phyloP scores from a whole-genome alignment of 1,140 invertebrate genomes.

The Pseudomyrmex pallidus region DNA sequence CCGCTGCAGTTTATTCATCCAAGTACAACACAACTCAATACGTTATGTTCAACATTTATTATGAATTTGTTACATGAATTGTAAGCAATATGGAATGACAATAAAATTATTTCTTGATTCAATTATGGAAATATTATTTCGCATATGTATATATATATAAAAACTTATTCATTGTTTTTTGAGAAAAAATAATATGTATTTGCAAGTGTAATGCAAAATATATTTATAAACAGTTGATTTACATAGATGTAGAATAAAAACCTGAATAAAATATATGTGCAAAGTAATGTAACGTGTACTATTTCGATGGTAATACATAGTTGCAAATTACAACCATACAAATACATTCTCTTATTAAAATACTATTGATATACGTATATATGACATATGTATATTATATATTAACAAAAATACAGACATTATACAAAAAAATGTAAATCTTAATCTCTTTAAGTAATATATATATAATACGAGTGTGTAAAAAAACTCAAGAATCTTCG shows the following conservation, averaged over 20 bases:
- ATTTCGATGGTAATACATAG: slow-evolving; percentile 20
- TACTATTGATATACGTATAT: not conserved
- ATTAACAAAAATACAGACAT: slow-evolving; percentile 7
- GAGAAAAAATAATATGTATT: not conserved
- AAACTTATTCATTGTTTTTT: slow-evolving; percentile 14
- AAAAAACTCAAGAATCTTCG: slow-evolving; percentile 1
- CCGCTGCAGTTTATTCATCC: not conserved
- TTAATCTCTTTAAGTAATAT: slow-evolving; percentile 23
- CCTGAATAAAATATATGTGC: slow-evolving; percentile 11
- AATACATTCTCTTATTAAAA: slow-evolving; percentile 35
- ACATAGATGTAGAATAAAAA: slow-evolving; percentile 28
- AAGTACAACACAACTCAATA: slow-evolving; percentile 28
- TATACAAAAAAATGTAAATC: not conserved
- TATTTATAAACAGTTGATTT: slow-evolving; percentile 40
- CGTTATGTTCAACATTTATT: slow-evolving; percentile 26
- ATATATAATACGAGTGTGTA: not conserved
- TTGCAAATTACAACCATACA: not conserved
- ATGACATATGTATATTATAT: not conserved
- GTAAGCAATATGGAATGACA: slow-evolving; percentile 11
- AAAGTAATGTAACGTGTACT: slow-evolving; percentile 2
- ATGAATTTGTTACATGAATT: slow-evolving; percentile 20
- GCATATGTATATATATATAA: not conserved
- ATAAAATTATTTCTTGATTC: slow-evolving; percentile 30
- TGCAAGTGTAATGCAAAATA: not conserved
- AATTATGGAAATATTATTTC: not conserved